Evolutionary conservation across 2,797 vertebrate species (phyloP).

Genomic region (Helicolenus hilgendorfi): DNA sequence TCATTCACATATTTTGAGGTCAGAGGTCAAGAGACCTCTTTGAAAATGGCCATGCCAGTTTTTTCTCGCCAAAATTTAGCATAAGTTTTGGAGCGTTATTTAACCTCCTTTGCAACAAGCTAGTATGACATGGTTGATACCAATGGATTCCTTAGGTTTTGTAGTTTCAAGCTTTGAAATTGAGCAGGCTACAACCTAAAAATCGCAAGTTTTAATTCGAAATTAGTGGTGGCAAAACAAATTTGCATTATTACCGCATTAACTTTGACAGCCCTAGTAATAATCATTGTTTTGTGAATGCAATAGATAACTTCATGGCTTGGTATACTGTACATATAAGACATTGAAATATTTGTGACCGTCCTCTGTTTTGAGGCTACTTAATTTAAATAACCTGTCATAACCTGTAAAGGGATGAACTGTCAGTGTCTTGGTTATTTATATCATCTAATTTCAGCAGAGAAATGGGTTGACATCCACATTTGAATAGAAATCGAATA

Average conservation of each 20-base stretch:
- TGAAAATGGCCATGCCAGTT: too few species aligned
- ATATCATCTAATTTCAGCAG: slow-evolving; percentile 53
- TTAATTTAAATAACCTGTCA: slow-evolving; percentile 53
- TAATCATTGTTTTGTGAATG: not conserved
- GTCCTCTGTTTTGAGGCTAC: not conserved
- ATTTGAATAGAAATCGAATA: slow-evolving; percentile 82
- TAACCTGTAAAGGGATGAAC: slow-evolving; percentile 21
- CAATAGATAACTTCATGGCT: not conserved
- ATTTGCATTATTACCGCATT: not conserved
- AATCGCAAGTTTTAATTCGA: not conserved
- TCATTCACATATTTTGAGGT: too few species aligned
- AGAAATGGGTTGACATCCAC: slow-evolving; percentile 18
- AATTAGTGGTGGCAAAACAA: not conserved
- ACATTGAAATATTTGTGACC: not conserved
- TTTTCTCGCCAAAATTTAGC: too few species aligned
- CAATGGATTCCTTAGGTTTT: not conserved
- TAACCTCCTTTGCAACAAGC: too few species aligned
- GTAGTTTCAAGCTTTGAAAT: not conserved
- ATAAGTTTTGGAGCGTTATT: too few species aligned
- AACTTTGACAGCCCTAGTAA: not conserved
- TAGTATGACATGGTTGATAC: too few species aligned
- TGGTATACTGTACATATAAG: not conserved
- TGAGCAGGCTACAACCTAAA: not conserved
- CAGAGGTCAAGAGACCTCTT: too few species aligned
- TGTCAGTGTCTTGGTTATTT: slow-evolving; percentile 32